These are phyloP conservation scores for Sphaerophoria rueppellii DNA, from an alignment of 2,888 invertebrate species.

Conservation along the genomic window DNA sequence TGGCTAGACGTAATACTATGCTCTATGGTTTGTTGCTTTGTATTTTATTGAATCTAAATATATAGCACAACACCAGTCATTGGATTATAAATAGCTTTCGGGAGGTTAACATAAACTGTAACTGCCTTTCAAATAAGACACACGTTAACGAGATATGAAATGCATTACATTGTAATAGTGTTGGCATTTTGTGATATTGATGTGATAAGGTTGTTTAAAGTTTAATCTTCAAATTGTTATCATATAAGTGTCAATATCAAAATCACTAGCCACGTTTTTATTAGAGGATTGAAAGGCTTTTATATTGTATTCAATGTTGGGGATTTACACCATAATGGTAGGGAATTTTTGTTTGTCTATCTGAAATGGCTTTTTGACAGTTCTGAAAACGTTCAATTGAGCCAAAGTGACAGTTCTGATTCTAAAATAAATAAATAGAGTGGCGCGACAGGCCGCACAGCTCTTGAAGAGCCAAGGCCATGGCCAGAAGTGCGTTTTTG, in stretches of 20 bases:
- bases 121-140: neutral
- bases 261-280: too few species aligned
- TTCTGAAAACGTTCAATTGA: too few species aligned
- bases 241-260: neutral
- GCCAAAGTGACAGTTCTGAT: too few species aligned
- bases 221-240: neutral
- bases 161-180: neutral
- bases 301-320: too few species aligned
- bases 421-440: too few species aligned
- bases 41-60: slow-evolving; percentile 11
- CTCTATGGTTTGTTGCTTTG: slow-evolving; percentile 1
- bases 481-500: too few species aligned
- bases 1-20: slow-evolving; percentile 8
- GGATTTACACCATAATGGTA: too few species aligned
- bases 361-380: too few species aligned
- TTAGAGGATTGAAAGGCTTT: too few species aligned
- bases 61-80: neutral
- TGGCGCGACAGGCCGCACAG: too few species aligned
- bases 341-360: too few species aligned
- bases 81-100: neutral
- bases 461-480: too few species aligned
- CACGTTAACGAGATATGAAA: neutral
- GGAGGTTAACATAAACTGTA: neutral
- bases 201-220: neutral
- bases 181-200: neutral